Evolutionary conservation across 2,113 vertebrate species (phyloP).

Genomic region (Bos javanicus): DNA sequence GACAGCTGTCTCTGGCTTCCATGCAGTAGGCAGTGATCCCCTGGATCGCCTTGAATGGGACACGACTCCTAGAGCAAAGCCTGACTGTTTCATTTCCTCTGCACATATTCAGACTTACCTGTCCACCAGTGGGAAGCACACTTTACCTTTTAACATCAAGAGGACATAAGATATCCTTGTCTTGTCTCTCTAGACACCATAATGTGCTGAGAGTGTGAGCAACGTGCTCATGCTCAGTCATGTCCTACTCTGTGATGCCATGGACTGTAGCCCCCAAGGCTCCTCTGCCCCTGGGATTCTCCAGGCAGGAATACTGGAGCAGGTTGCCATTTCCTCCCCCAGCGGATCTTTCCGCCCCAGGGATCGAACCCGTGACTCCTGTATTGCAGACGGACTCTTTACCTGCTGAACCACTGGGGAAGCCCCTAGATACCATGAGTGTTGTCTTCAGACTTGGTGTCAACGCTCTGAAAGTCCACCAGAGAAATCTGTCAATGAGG

Average conservation of each 20-base stretch:
- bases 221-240: accelerated
- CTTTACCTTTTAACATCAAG: not conserved
- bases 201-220: not conserved
- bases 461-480: not conserved
- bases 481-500: not conserved
- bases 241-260: not conserved
- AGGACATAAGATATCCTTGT: not conserved
- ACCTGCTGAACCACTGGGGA: not conserved
- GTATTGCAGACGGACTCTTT: not conserved
- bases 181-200: not conserved
- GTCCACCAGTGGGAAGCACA: not conserved
- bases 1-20: not conserved
- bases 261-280: not conserved
- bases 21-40: not conserved
- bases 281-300: not conserved
- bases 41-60: not conserved
- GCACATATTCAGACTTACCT: not conserved
- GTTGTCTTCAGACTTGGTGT: not conserved
- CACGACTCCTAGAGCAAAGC: not conserved
- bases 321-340: not conserved
- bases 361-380: not conserved
- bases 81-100: not conserved
- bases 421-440: not conserved
- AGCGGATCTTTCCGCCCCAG: not conserved
- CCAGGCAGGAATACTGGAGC: not conserved